Conservation (phyloP, 2,888 invertebrate species). For the Hirudinaria manillensis region DNA sequence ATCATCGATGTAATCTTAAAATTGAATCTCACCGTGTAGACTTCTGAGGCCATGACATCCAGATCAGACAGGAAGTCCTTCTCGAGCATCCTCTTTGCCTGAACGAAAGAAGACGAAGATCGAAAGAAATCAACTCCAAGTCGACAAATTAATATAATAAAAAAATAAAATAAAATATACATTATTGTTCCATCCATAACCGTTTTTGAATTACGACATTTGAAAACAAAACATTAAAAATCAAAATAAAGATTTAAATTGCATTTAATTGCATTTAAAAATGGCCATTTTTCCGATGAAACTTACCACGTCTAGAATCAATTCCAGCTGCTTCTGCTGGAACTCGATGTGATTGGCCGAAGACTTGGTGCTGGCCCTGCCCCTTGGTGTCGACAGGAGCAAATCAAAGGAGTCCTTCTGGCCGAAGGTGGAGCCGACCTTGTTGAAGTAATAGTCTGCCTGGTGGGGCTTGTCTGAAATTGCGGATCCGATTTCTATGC, state of each 20-base stretch:
- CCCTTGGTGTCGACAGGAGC: neutral
- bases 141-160: no score
- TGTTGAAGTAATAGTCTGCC: conserved; percentile 71
- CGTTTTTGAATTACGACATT: no score
- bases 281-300: neutral
- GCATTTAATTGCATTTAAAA: no score
- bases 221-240: no score
- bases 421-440: conserved; percentile 80
- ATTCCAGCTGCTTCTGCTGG: neutral
- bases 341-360: conserved; percentile 3
- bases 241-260: no score
- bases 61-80: conserved; percentile 74
- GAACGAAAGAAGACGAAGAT: conserved; percentile 13
- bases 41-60: conserved; percentile 76
- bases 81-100: conserved; percentile 71
- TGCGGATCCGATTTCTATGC: conserved; percentile 1
- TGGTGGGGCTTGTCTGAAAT: neutral
- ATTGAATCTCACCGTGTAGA: conserved; percentile 59
- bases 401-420: conserved; percentile 31
- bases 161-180: no score
- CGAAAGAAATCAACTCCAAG: neutral
- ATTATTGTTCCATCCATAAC: no score
- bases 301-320: conserved; percentile 7
- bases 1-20: neutral
- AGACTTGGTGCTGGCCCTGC: neutral